Conservation (phyloP, 2,888 invertebrate genomes). For the Oligia fasciuncula region DNA sequence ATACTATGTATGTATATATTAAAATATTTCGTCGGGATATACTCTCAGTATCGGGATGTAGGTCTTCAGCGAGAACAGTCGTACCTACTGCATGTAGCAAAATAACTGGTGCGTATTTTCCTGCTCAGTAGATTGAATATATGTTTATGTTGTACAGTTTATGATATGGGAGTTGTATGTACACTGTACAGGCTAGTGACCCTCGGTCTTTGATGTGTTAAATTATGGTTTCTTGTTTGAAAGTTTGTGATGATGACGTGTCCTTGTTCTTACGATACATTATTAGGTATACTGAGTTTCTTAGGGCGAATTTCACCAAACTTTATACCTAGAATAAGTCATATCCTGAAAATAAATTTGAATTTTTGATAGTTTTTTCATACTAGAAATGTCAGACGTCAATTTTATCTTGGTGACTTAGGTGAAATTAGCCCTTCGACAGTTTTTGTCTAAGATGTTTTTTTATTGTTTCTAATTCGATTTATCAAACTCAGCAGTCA, state of each 20-base stretch:
- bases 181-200: background rate
- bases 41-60: conserved; percentile 7
- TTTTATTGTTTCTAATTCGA: background rate
- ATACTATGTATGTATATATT: background rate
- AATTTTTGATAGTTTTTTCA: too few species aligned
- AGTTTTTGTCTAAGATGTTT: background rate
- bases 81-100: conserved; percentile 10
- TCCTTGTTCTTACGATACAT: background rate
- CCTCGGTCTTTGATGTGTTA: background rate
- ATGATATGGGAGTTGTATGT: conserved; percentile 1
- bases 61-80: conserved; percentile 26
- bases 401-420: too few species aligned
- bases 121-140: conserved; percentile 39
- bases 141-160: conserved; percentile 23
- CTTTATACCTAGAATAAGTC: background rate
- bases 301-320: background rate
- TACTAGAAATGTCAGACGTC: too few species aligned
- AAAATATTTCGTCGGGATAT: conserved; percentile 3
- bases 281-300: background rate
- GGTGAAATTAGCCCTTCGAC: background rate
- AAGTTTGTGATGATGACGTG: background rate
- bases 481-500: too few species aligned
- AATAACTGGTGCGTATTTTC: conserved; percentile 49
- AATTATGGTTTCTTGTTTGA: background rate
- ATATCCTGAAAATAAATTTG: too few species aligned